Percentiles rank a stretch among this genome's conserved stretches.
Evolutionary conservation across 2,797 vertebrate genomes (phyloP).

Genomic region (Okamejei kenojei): DNA sequence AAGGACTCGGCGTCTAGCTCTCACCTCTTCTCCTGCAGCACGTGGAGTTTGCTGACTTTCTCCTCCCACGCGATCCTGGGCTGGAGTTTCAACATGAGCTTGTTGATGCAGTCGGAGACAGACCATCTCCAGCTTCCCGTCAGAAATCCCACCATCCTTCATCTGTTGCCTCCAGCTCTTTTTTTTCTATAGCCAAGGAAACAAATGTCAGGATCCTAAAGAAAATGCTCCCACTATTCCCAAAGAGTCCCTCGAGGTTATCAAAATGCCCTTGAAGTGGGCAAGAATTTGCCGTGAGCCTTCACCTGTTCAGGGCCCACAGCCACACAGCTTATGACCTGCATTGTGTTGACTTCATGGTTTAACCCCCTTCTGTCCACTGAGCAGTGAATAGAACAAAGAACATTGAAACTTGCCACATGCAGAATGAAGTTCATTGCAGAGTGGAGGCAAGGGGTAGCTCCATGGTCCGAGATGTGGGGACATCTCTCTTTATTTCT

Average conservation of each 20-base stretch:
- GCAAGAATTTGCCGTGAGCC: background rate
- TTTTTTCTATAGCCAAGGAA: background rate
- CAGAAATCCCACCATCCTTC: background rate
- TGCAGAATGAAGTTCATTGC: background rate
- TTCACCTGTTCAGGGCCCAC: background rate
- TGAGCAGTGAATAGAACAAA: background rate
- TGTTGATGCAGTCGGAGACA: background rate
- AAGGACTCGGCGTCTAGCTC: background rate
- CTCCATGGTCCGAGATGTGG: background rate
- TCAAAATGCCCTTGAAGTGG: background rate
- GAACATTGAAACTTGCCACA: background rate
- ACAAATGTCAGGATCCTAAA: background rate
- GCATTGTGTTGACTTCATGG: background rate
- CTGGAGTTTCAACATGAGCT: background rate
- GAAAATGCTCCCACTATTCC: background rate
- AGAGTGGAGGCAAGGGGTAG: background rate
- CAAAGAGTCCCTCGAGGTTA: background rate
- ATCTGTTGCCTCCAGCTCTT: background rate
- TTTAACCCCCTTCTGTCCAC: background rate
- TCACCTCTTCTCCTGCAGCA: conserved; percentile 16
- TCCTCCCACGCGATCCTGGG: background rate
- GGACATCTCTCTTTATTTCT: background rate
- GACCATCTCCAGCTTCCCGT: background rate
- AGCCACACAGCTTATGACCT: background rate
- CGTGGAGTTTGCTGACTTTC: background rate